Percentiles rank a stretch among this genome's conserved stretches.
Conservation (phyloP, 2,113 vertebrate genomes). For the Xiphorhynchus elegans region DNA sequence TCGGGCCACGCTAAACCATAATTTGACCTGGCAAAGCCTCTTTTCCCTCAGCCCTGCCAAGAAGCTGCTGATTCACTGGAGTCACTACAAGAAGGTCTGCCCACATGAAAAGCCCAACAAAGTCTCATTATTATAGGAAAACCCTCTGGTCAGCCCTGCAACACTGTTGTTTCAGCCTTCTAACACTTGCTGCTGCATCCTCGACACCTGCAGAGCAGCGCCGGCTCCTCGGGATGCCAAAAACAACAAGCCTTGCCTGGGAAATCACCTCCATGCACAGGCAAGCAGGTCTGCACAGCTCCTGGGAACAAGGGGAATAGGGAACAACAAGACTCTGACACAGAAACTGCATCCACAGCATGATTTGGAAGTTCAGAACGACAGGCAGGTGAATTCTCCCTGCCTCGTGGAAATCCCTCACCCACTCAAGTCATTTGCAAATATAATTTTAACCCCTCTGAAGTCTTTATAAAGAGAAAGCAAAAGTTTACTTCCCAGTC, state of each 20-base stretch:
- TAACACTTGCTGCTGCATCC: conserved; percentile 40
- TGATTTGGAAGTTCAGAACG: neutral
- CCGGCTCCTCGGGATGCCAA: neutral
- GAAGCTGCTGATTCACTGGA: conserved; percentile 58
- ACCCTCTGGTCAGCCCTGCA: neutral
- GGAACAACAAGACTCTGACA: rapidly evolving
- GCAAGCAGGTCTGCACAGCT: rapidly evolving
- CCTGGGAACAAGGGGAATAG: neutral
- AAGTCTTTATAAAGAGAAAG: neutral
- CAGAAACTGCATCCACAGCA: neutral
- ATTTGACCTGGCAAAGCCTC: neutral
- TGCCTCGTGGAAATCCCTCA: neutral
- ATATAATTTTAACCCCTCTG: neutral
- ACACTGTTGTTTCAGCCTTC: conserved; percentile 39
- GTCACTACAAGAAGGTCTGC: conserved; percentile 25
- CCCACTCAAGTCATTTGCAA: neutral
- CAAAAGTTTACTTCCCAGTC: neutral
- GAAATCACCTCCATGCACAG: neutral
- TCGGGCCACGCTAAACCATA: conserved; percentile 7
- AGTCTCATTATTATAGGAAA: conserved; percentile 34
- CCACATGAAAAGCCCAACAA: conserved; percentile 34
- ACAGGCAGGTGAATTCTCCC: neutral
- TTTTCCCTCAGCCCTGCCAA: conserved; percentile 21
- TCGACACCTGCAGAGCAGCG: neutral
- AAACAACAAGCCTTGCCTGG: neutral